phyloP scores from a whole-genome alignment of 2,888 invertebrate genomes.

The Chymomyza fuscimana region DNA sequence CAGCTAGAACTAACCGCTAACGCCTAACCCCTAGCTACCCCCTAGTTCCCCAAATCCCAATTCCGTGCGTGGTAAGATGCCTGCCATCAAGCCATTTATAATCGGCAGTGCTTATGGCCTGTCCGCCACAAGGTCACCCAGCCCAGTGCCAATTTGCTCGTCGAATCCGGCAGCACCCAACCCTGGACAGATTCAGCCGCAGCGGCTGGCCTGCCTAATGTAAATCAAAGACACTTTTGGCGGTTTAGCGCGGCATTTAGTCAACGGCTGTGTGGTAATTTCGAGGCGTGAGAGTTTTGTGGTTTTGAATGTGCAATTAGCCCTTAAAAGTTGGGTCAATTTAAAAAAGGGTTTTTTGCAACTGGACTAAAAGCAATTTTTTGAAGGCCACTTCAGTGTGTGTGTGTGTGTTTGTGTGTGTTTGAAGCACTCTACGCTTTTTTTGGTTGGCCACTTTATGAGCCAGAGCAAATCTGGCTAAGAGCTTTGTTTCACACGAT shows the following conservation, averaged over 20 bases:
- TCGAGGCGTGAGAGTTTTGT: background rate
- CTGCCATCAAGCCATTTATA: conserved; percentile 34
- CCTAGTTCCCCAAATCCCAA: no score
- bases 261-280: conserved; percentile 4
- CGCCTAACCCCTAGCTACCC: background rate
- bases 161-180: background rate
- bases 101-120: conserved; percentile 30
- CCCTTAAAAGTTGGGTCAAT: background rate
- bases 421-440: background rate
- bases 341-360: background rate
- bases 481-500: background rate
- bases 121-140: conserved; percentile 3
- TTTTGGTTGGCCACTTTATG: background rate
- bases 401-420: background rate
- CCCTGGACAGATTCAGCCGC: background rate
- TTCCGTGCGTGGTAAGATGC: background rate
- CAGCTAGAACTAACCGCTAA: background rate
- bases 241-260: conserved; percentile 6
- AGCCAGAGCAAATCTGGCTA: background rate
- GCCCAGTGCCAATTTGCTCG: background rate
- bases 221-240: conserved; percentile 12
- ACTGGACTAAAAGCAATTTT: background rate
- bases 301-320: background rate
- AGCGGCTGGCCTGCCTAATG: background rate
- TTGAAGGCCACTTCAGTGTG: background rate